Base-by-base conservation (phyloP, 2,888 invertebrate genomes). In the Alloscopus bannaensis region DNA sequence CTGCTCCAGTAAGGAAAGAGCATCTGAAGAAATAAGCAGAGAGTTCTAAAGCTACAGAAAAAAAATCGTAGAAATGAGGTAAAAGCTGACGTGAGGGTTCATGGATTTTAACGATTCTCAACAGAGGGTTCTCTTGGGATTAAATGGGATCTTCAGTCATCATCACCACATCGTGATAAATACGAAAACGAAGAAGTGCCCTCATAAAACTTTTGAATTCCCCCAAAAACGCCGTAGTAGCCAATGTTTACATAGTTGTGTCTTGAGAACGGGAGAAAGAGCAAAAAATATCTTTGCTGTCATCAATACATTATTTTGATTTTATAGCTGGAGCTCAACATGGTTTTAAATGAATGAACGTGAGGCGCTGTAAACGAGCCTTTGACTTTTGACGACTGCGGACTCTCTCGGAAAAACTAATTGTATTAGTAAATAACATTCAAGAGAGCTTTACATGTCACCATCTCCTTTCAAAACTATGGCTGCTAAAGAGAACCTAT, bases 121-220 rank as follows among this genome's bases (percentile, higher is more conserved):
- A 68, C 50, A 76, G 76, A 76, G 76, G 76, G 76, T 68, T 76
- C 68, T 59, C 68, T 75, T 66, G 47, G 75, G 75, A 57, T 73
- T 73, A 66, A 16, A 16, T 28, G 8, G 60, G 36, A 60, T 60
- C 22, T n/a, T 13, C 11, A 18, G 18, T 29, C 18, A 13, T 55
- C n/a, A n/a, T n/a, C n/a, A n/a, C n/a, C n/a, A n/a, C n/a, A 6
- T 55, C 6, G 55, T 22, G 3, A 22, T 6, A 55, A 3, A 4
- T 47, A 13, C n/a, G 55, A 55, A 13, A 3, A 55, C 24, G 55
- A 29, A 29, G 50, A 50, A 60, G 59, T 26, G 50, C 52, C 62
- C 20, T 57, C 71, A 72, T 72, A 72, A 72, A 72, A 72, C 71
- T 71, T 45, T 47, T 60, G 22, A 71, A 60, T 42, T 47, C n/a